Percentiles rank a stretch among this genome's conserved stretches.
Evolutionary conservation across 2,888 invertebrate species (phyloP).

Genomic region (Limnephilus auricula): DNA sequence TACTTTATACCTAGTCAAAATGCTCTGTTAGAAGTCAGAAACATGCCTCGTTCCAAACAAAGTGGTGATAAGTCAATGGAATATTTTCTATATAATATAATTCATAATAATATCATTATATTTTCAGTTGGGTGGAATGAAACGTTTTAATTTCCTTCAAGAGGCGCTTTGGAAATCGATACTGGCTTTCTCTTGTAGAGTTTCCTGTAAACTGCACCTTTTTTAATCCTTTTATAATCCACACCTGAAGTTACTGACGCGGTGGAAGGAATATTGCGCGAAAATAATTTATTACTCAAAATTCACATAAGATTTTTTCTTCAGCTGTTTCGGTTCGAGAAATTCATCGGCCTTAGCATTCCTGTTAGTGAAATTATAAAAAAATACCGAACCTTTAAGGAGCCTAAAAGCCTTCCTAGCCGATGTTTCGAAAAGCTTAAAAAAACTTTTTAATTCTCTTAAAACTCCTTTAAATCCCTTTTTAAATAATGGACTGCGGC

Average conservation of each 20-base stretch:
- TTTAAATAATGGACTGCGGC: too few species aligned
- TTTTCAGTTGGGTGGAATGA: background rate
- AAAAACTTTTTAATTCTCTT: too few species aligned
- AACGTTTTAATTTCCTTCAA: background rate
- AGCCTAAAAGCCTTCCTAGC: background rate
- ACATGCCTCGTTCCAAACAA: background rate
- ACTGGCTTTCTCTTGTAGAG: constrained; percentile 8
- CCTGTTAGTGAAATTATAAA: background rate
- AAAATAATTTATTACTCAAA: background rate
- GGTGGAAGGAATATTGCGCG: background rate
- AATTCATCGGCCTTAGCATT: background rate
- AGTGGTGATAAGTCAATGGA: background rate
- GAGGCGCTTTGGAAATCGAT: background rate
- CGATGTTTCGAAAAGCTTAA: background rate
- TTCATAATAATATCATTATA: background rate
- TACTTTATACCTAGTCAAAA: background rate
- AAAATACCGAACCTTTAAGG: background rate
- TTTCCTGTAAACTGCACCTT: background rate
- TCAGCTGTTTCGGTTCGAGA: background rate
- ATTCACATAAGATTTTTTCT: background rate
- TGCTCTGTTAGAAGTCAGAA: background rate
- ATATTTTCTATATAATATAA: too few species aligned
- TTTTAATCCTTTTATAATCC: constrained; percentile 4
- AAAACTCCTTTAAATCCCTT: too few species aligned
- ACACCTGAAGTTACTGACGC: background rate